Percentiles rank a stretch among this genome's conserved stretches.
Evolutionary conservation across 2,113 vertebrate genomes (phyloP).

Genomic region (Varanus komodoensis): DNA sequence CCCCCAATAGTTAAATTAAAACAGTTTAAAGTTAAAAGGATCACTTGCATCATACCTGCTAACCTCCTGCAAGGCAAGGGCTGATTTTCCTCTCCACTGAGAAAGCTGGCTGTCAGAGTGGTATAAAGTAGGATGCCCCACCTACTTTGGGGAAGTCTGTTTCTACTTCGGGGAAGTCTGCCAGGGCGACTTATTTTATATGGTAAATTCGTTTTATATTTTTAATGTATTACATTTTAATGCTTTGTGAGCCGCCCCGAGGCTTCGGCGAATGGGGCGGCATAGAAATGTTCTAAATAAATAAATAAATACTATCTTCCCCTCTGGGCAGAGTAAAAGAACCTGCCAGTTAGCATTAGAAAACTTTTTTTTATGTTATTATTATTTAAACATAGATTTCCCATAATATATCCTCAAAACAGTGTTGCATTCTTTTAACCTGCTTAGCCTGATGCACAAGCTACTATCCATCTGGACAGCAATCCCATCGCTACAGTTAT

Average conservation of each 20-base stretch:
- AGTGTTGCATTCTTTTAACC: background rate
- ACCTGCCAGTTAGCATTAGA: background rate
- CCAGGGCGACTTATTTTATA: too few species aligned
- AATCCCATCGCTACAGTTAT: too few species aligned
- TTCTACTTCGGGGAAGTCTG: too few species aligned
- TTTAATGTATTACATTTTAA: too few species aligned
- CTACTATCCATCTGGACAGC: too few species aligned
- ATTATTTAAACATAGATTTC: background rate
- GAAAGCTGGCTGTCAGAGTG: fast-evolving
- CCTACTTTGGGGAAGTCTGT: constrained; percentile 45
- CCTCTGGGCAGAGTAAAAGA: constrained; percentile 12
- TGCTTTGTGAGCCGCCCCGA: too few species aligned
- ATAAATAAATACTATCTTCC: too few species aligned
- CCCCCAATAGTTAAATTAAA: background rate
- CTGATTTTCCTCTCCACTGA: background rate
- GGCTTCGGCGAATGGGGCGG: too few species aligned
- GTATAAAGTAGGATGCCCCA: background rate
- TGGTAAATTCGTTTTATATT: too few species aligned
- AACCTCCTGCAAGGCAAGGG: constrained; percentile 32
- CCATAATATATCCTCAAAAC: background rate
- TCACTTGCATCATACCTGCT: fast-evolving
- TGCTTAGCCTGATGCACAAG: too few species aligned
- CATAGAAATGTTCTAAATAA: too few species aligned
- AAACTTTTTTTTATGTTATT: background rate
- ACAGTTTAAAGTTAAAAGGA: fast-evolving